Evolutionary conservation across 2,888 invertebrate genomes (phyloP).

Genomic region (Piscicola geometra): DNA sequence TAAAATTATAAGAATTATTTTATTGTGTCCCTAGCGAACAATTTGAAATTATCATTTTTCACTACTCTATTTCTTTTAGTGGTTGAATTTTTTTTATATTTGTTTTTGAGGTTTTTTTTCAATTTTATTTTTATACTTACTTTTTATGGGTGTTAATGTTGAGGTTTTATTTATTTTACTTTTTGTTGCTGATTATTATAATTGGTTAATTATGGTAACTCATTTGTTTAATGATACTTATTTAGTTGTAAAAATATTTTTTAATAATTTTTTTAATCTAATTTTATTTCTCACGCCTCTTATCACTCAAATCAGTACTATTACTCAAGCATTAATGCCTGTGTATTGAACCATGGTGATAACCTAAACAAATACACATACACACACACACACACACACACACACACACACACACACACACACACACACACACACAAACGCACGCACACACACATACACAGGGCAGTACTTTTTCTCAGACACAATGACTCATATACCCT

Average conservation of each 20-base stretch:
- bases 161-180: not conserved
- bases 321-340: not conserved
- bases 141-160: no score
- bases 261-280: not conserved
- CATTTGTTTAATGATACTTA: not conserved
- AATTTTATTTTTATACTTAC: no score
- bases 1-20: conserved; percentile 88
- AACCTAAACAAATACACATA: no score
- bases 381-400: no score
- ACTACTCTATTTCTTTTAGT: not conserved
- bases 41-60: conserved; percentile 6
- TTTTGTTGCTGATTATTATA: not conserved
- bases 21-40: no score
- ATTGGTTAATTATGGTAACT: not conserved
- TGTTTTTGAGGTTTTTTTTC: not conserved
- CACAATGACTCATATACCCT: no score
- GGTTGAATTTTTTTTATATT: not conserved
- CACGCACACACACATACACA: no score
- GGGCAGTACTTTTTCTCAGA: no score
- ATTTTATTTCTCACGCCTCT: not conserved
- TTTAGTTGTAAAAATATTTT: not conserved
- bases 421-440: no score
- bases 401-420: no score
- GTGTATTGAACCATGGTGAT: no score
- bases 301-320: not conserved